These are phyloP conservation scores for Pyrgilauda ruficollis DNA, from an alignment of 2,113 vertebrate species.

Conservation along the genomic window DNA sequence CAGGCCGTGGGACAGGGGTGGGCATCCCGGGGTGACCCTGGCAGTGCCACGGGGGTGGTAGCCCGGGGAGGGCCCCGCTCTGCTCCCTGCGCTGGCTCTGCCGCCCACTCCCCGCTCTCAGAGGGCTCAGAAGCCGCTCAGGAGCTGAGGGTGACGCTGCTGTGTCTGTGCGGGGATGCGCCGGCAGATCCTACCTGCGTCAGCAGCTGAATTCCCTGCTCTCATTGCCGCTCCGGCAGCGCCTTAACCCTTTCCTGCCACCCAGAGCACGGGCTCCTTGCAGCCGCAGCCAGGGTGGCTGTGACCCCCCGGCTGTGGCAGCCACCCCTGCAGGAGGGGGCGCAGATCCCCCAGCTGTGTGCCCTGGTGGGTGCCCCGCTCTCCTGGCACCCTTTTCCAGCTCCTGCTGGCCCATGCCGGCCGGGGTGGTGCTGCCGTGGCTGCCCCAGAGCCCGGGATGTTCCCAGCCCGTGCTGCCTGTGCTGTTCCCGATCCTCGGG, in stretches of 20 bases:
- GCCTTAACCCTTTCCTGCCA: constrained; percentile 18
- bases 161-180: not conserved
- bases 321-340: not conserved
- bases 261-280: not conserved
- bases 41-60: fast-evolving
- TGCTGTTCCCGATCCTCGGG: not conserved
- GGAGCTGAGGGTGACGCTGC: not conserved
- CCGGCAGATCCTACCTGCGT: constrained; percentile 50
- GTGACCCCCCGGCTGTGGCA: fast-evolving
- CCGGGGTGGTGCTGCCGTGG: not conserved
- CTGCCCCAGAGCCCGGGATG: not conserved
- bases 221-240: not conserved
- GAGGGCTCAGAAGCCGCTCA: not conserved
- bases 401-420: not conserved
- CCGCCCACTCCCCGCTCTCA: fast-evolving
- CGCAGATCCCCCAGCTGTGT: not conserved
- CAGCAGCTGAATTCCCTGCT: constrained; percentile 52
- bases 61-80: not conserved
- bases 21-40: not conserved
- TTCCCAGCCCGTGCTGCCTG: fast-evolving
- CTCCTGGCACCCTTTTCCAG: not conserved
- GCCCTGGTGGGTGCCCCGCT: no score
- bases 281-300: fast-evolving
- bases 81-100: not conserved
- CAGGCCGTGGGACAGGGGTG: not conserved